Conservation (phyloP, 2,888 invertebrate species). For the Abscondita cerata region DNA sequence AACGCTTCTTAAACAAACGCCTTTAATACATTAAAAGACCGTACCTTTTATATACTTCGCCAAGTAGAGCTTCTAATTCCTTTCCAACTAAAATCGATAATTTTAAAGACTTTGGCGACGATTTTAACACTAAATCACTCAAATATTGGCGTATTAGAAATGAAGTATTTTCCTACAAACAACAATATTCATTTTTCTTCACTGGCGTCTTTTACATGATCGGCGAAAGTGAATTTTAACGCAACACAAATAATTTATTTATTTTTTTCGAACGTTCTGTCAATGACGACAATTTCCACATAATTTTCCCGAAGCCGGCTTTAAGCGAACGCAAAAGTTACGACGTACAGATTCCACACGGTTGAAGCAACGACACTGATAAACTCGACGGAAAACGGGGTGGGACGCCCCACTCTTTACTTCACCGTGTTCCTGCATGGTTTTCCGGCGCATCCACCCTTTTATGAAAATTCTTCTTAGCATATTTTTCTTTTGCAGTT, state of each 20-base stretch:
- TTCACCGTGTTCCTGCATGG: conserved; percentile 26
- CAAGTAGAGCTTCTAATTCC: conserved; percentile 29
- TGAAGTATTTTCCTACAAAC: conserved; percentile 11
- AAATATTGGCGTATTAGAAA: conserved; percentile 7
- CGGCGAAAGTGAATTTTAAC: conserved; percentile 8
- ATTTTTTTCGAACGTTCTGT: conserved; percentile 1
- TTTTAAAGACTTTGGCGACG: conserved; percentile 11
- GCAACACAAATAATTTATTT: conserved; percentile 15
- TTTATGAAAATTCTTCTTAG: conserved; percentile 17
- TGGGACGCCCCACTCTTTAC: conserved; percentile 33
- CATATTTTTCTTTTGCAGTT: conserved; percentile 7
- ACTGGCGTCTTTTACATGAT: conserved; percentile 21
- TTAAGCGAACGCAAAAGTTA: conserved; percentile 9
- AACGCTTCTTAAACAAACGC: conserved; percentile 1
- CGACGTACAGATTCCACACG: conserved; percentile 22
- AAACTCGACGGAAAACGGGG: conserved; percentile 32
- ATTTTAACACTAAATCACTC: conserved; percentile 25
- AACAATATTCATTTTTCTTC: conserved; percentile 16
- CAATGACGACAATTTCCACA: conserved; percentile 24
- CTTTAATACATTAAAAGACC: conserved; percentile 3
- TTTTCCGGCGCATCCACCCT: conserved; percentile 35
- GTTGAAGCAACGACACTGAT: conserved; percentile 32
- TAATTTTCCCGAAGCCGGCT: conserved; percentile 27
- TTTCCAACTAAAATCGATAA: conserved; percentile 26
- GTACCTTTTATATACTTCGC: conserved; percentile 30